Evolutionary conservation across 2,113 vertebrate genomes (phyloP), one percentile per base, ranked within the genome.

Genomic region (Tragelaphus strepsiceros): DNA sequence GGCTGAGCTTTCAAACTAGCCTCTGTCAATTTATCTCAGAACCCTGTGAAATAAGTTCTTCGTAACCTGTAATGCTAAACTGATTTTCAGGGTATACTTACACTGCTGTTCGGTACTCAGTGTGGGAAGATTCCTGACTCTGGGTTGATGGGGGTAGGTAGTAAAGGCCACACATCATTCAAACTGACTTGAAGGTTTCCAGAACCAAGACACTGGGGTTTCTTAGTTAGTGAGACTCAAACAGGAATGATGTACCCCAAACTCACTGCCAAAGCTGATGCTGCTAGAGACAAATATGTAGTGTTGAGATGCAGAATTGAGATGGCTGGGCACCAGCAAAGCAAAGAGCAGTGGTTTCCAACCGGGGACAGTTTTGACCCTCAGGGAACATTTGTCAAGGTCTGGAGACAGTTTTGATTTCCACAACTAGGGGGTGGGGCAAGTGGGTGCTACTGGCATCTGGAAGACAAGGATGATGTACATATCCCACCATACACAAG

Each of bases 21-120:
- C 85, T 97, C 94, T 92, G 26, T 95, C 95, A 93, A 92, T 77
- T 98, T 96, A 98, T 97, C 97, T 97, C 90, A 93, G 98, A 98
- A 95, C 30, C 54, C 96, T 96, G 94, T 96, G 96, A 98, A 98
- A 96, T 10, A 98, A 97, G 85, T 95, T 94, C 51, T 88, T 88
- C 96, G 32, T 91, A 88, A 87, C 95, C 67, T 93, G 89, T 90
- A 97, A 97, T 90, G 90, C 96, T 92, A 92, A 93, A 92, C 78
- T 93, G 97, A 96, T 90, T 94, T 95, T 91, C 83, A 97, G 96
- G 78, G 35, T 87, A 35, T 91, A 74, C 93, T 91, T 97, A 64
- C 32, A 81, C 80, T 39, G 86, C 89, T 96, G 74, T 58, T 96
- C 32, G 39, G 83, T 17, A 32, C 58, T 87, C n/a, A 7, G 15